Evolutionary conservation across 2,888 invertebrate genomes (phyloP), one percentile per base, ranked within the genome.

Genomic region (Ophraella communa): DNA sequence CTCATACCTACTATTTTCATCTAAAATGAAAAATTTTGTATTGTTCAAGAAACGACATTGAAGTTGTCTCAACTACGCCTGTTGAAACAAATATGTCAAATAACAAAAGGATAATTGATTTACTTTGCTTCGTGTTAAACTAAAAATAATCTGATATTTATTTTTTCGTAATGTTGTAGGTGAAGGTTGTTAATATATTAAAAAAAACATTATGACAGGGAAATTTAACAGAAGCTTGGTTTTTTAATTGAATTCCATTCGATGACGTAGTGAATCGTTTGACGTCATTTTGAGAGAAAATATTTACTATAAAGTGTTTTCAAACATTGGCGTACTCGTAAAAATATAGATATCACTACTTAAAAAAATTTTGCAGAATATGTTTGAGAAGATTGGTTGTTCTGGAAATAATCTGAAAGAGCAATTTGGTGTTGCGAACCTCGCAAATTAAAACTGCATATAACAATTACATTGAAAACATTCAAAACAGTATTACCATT

Each of bases 181-280:
- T 58, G 58, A 35, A 58, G 33, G 49, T 58, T 49, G 58, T 20
- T 21, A 58, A 58, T 44, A 35, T 21, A 30, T n/a, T n/a, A 49
- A 58, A 58, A 49, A 58, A 57, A n/a, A 49, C 33, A 21, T 17
- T 57, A 23, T 33, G 4, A n/a, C 10, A 14, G 11, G 33, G 47
- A 57, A 33, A 55, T 42, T 57, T 21, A 57, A 20, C 30, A 30
- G 35, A 1, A 45, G 18, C 17, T 8, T 8, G 18, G 30, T 39
- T 58, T 58, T 49, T 21, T 58, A 58, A 58, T 49, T 58, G 49
- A 58, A 58, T 58, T 58, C 58, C 58, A 49, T 33, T 58, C 47
- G 30, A 20, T 57, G 47, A 57, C 57, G 33, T 17, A 11, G 14
- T 14, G 10, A 10, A 21, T 57, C 57, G 33, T 18, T 56, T 49